These are phyloP conservation scores for Petrosia ficiformis DNA, from an alignment of 37 sponge, comb jelly and placozoan genomes.

Conservation along the genomic window DNA sequence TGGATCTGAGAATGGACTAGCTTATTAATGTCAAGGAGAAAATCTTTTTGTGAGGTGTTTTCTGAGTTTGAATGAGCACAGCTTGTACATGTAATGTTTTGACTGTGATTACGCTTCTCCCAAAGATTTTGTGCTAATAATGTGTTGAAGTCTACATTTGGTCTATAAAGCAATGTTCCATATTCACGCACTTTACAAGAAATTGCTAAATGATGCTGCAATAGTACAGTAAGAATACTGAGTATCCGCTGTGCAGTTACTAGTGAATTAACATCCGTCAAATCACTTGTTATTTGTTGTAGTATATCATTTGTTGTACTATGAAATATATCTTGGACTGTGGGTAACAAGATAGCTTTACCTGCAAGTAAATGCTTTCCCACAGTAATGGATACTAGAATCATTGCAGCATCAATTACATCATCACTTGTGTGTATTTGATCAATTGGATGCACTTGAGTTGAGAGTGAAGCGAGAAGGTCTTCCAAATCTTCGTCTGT, in stretches of 20 bases:
- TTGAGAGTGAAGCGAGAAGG: background rate
- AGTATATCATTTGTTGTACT: background rate
- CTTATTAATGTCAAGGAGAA: too few species aligned
- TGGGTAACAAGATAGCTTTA: conserved; percentile 6
- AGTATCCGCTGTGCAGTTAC: conserved; percentile 11
- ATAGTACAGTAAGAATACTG: background rate
- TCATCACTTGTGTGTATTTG: background rate
- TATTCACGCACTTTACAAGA: conserved; percentile 1
- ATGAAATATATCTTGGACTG: background rate
- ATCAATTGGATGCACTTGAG: background rate
- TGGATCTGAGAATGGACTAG: too few species aligned
- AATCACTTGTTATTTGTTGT: background rate
- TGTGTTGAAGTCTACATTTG: conserved; percentile 8
- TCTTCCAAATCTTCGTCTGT: background rate
- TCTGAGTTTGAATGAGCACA: too few species aligned
- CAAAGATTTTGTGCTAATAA: background rate
- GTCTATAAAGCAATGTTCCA: conserved; percentile 24
- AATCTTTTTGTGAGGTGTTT: too few species aligned
- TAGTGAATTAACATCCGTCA: background rate
- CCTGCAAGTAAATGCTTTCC: conserved; percentile 1
- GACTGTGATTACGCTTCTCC: too few species aligned
- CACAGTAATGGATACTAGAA: background rate
- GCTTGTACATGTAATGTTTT: too few species aligned
- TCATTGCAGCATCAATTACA: background rate
- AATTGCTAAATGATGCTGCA: conserved; percentile 13